Conservation (phyloP, 1,140 invertebrate species). For the Drosophila ercepeae region DNA sequence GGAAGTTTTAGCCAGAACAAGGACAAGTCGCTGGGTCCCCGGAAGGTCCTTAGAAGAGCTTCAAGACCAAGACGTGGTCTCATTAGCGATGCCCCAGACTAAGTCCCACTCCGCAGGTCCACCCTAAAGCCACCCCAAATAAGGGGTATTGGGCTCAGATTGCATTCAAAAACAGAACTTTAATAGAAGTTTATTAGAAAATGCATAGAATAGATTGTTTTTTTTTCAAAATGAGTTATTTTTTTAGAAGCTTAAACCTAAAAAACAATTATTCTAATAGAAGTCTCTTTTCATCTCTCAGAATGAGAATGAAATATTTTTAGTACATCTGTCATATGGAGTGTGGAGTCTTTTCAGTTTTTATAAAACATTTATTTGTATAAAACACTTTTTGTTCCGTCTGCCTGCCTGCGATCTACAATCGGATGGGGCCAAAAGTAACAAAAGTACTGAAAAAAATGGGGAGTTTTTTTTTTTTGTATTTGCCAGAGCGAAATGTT, state of each 20-base stretch:
- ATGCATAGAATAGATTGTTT: too few relatives aligned
- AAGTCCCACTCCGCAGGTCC: neutral
- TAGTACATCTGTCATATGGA: neutral
- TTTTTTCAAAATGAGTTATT: neutral
- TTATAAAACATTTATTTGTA: conserved; percentile 14
- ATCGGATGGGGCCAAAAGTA: conserved; percentile 4
- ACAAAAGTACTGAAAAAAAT: conserved; percentile 9
- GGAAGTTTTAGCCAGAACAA: conserved; percentile 55
- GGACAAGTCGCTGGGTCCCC: conserved; percentile 19
- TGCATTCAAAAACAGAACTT: too few relatives aligned
- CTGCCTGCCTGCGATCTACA: conserved; percentile 63
- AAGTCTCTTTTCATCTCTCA: too few relatives aligned
- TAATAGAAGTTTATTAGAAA: too few relatives aligned
- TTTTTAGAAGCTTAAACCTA: too few relatives aligned
- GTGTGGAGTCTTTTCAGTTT: neutral
- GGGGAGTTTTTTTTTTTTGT: conserved; percentile 49
- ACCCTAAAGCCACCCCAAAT: neutral
- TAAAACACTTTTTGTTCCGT: conserved; percentile 29
- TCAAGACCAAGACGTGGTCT: conserved; percentile 51
- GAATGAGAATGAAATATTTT: neutral
- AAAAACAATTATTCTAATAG: too few relatives aligned
- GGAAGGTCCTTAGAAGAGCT: neutral
- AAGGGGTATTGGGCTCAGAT: too few relatives aligned
- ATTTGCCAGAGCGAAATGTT: conserved; percentile 63
- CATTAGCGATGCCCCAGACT: conserved; percentile 66